Percentiles rank a stretch among this genome's conserved stretches.
phyloP scores from a whole-genome alignment of 2,888 invertebrate genomes.

The Volucella inflata region DNA sequence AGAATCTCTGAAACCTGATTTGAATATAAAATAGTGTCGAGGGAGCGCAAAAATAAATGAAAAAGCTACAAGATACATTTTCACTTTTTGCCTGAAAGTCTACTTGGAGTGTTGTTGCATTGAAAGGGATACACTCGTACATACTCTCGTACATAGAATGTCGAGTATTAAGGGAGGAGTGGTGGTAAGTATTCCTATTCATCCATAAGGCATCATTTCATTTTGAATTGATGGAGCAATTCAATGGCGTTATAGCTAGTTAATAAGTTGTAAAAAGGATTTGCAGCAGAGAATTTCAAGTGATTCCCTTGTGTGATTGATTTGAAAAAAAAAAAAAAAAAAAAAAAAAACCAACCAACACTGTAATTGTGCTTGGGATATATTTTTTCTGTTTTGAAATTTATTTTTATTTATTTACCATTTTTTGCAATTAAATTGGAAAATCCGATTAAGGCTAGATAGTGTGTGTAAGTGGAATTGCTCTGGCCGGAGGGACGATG shows the following conservation, averaged over 20 bases:
- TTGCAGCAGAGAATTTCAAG: constrained; percentile 55
- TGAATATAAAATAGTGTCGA: constrained; percentile 68
- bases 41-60: constrained; percentile 32
- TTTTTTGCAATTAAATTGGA: background rate
- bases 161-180: background rate
- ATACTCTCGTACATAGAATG: no score
- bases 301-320: constrained; percentile 47
- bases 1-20: constrained; percentile 68
- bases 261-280: constrained; percentile 67
- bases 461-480: background rate
- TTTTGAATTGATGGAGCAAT: constrained; percentile 65
- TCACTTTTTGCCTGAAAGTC: constrained; percentile 18
- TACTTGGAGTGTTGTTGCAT: constrained; percentile 21
- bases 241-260: constrained; percentile 66
- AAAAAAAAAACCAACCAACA: background rate
- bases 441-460: constrained; percentile 10
- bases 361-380: background rate
- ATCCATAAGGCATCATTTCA: constrained; percentile 50
- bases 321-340: constrained; percentile 32
- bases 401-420: background rate
- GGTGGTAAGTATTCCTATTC: constrained; percentile 41
- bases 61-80: constrained; percentile 39
- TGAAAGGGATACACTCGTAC: constrained; percentile 1
- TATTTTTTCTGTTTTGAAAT: constrained; percentile 13
- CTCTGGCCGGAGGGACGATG: background rate